Evolutionary conservation across 2,888 invertebrate species (phyloP).

Genomic region (Drosophila ustulata): DNA sequence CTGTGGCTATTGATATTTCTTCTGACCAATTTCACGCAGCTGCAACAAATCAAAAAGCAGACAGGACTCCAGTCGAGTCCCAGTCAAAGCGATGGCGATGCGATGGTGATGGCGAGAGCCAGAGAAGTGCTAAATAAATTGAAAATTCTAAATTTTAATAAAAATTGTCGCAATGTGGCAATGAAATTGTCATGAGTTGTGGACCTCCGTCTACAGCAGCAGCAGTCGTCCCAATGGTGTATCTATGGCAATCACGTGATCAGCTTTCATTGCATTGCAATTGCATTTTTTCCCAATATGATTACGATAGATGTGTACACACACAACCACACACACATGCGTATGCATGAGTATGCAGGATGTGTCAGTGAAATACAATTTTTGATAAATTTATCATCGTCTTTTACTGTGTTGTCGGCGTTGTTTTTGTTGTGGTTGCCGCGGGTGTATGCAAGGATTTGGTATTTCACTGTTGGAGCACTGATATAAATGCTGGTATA

Average conservation of each 20-base stretch:
- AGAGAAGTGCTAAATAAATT: slow-evolving; percentile 70
- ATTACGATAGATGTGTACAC: slow-evolving; percentile 13
- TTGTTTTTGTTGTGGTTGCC: slow-evolving; percentile 28
- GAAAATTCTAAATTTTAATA: slow-evolving; percentile 79
- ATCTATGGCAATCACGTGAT: slow-evolving; percentile 65
- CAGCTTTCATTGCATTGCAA: slow-evolving; percentile 54
- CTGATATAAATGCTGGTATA: slow-evolving; percentile 10
- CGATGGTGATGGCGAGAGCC: slow-evolving; percentile 2
- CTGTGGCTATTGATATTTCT: slow-evolving; percentile 64
- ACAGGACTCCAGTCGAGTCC: slow-evolving; percentile 6
- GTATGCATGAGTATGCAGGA: slow-evolving; percentile 15
- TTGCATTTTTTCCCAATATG: slow-evolving; percentile 42
- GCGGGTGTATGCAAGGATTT: slow-evolving; percentile 37
- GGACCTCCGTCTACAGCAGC: slow-evolving; percentile 22
- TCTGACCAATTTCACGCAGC: slow-evolving; percentile 78
- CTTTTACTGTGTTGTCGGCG: slow-evolving; percentile 25
- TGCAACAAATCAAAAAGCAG: slow-evolving; percentile 78
- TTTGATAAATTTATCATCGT: slow-evolving; percentile 54
- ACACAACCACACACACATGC: slow-evolving; percentile 1
- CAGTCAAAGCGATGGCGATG: slow-evolving; percentile 9
- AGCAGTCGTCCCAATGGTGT: slow-evolving; percentile 21
- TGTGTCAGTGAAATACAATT: slow-evolving; percentile 24
- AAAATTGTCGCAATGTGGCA: slow-evolving; percentile 80
- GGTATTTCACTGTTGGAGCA: slow-evolving; percentile 5
- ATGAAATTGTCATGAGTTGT: slow-evolving; percentile 72